These are phyloP conservation scores for Aepyceros melampus DNA, from an alignment of 2,113 vertebrate species.

Conservation along the genomic window DNA sequence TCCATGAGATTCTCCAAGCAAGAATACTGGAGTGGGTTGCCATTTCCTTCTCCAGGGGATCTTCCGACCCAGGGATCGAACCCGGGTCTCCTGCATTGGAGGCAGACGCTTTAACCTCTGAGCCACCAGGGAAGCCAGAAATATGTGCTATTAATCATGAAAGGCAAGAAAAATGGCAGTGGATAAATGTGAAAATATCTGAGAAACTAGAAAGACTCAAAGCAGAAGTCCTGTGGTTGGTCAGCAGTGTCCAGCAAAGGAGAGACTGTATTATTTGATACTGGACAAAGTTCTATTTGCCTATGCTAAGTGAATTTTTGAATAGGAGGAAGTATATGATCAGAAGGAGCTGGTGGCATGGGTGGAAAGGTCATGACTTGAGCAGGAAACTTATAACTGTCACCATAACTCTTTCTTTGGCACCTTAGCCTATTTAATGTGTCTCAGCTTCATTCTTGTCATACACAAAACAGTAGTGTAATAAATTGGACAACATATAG, in stretches of 20 bases:
- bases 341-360: background rate
- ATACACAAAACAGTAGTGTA: background rate
- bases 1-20: too few species aligned
- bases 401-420: background rate
- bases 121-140: too few species aligned
- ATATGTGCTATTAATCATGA: background rate
- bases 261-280: background rate
- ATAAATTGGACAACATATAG: background rate
- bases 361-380: background rate
- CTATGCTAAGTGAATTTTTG: background rate
- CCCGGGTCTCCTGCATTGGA: too few species aligned
- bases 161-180: background rate
- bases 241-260: background rate
- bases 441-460: background rate
- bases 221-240: background rate
- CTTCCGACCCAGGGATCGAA: too few species aligned
- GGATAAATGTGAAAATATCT: background rate
- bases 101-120: too few species aligned
- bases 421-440: background rate
- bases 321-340: background rate
- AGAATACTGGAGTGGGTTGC: too few species aligned
- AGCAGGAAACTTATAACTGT: background rate
- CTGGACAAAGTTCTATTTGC: background rate
- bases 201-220: background rate
- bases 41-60: too few species aligned